Percentiles rank a stretch among this genome's conserved stretches.
Conservation (phyloP, 2,888 invertebrate species). For the Apamea crenata region DNA sequence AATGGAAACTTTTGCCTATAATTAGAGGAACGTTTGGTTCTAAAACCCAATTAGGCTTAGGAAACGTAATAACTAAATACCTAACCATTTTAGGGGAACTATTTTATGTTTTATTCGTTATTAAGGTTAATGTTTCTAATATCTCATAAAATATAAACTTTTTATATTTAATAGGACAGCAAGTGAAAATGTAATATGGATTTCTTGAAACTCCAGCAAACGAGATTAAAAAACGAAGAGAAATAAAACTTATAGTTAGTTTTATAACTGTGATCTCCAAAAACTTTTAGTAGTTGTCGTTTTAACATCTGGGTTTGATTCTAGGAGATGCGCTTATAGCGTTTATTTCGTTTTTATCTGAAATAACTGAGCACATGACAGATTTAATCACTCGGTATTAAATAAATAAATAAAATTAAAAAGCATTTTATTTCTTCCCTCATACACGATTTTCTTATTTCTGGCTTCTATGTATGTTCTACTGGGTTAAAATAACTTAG, state of each 20-base stretch:
- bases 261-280: neutral
- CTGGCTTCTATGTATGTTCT: neutral
- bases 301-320: slow-evolving; percentile 4
- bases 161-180: neutral
- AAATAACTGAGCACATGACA: neutral
- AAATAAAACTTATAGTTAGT: slow-evolving; percentile 5
- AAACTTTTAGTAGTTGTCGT: neutral
- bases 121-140: neutral
- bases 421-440: neutral
- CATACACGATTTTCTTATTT: neutral
- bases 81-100: neutral
- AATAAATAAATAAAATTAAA: neutral
- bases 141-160: neutral
- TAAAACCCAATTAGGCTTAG: neutral
- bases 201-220: slow-evolving; percentile 8
- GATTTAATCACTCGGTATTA: neutral
- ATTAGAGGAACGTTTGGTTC: neutral
- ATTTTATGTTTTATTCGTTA: neutral
- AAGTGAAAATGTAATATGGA: neutral
- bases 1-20: neutral
- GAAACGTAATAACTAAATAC: neutral
- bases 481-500: neutral
- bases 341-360: too few relatives aligned
- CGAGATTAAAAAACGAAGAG: neutral
- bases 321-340: neutral